phyloP scores from a whole-genome alignment of 2,888 invertebrate species.

The Lasius platythorax region DNA sequence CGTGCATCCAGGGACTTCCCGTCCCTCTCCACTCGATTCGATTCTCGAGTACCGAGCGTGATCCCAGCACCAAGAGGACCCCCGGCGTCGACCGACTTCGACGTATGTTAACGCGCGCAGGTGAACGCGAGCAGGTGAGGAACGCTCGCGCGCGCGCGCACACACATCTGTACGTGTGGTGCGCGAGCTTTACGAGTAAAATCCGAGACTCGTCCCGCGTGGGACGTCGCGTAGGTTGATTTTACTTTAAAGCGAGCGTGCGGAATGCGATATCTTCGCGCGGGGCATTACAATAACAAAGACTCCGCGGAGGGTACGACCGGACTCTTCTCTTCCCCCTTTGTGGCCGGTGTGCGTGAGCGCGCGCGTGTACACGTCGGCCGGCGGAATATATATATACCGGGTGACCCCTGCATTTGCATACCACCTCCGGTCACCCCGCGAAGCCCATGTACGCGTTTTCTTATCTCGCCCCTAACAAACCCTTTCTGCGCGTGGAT shows the following conservation, averaged over 20 bases:
- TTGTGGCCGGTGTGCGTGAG: neutral
- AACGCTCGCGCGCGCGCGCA: neutral
- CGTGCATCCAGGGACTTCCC: constrained; percentile 19
- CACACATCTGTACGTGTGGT: constrained; percentile 2
- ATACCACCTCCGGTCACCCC: constrained; percentile 66
- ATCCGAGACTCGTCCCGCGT: constrained; percentile 29
- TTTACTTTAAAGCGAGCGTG: constrained; percentile 61
- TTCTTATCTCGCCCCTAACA: constrained; percentile 69
- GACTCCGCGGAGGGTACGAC: constrained; percentile 57
- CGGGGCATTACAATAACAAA: constrained; percentile 74
- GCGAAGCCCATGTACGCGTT: constrained; percentile 66
- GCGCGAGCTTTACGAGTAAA: constrained; percentile 34
- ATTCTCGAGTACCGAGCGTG: constrained; percentile 28
- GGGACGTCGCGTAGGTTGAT: constrained; percentile 67
- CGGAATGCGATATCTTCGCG: constrained; percentile 71
- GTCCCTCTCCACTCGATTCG: neutral
- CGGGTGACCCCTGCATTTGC: constrained; percentile 70
- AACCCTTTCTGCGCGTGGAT: constrained; percentile 72
- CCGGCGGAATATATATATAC: constrained; percentile 57
- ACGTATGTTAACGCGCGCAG: constrained; percentile 39
- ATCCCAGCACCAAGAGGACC: constrained; percentile 21
- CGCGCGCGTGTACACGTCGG: constrained; percentile 28
- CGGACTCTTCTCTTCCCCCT: neutral
- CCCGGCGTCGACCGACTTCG: constrained; percentile 29
- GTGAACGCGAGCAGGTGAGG: constrained; percentile 41